These are phyloP conservation scores for Ispidina picta DNA, from an alignment of 2,797 vertebrate genomes.

Conservation along the genomic window DNA sequence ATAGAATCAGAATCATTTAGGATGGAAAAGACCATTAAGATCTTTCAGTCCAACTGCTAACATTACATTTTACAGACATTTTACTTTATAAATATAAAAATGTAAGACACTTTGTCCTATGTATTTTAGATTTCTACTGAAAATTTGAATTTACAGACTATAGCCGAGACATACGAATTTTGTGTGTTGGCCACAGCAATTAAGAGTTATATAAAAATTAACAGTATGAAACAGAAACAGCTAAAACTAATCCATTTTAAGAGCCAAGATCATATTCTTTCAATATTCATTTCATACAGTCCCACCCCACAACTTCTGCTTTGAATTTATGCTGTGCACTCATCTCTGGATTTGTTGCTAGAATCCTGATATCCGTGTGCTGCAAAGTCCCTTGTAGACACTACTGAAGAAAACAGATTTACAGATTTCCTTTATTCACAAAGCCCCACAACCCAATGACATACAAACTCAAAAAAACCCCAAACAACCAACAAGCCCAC, in stretches of 20 bases:
- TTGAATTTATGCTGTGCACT: background rate
- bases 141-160: background rate
- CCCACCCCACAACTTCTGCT: background rate
- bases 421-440: background rate
- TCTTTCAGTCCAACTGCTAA: background rate
- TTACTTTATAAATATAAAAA: background rate
- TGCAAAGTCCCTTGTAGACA: background rate
- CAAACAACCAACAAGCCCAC: too few species aligned
- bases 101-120: background rate
- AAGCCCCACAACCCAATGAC: background rate
- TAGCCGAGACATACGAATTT: background rate
- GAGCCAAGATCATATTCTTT: background rate
- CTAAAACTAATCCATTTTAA: background rate
- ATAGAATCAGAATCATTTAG: background rate
- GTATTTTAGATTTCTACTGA: background rate
- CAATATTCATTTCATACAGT: background rate
- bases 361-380: background rate
- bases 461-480: background rate
- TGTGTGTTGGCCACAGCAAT: background rate
- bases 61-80: background rate
- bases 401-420: background rate
- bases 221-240: background rate
- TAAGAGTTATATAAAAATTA: background rate
- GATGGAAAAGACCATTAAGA: background rate
- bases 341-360: background rate